These are phyloP conservation scores for Gymnarchus niloticus DNA, from an alignment of 2,113 vertebrate species.

Conservation along the genomic window DNA sequence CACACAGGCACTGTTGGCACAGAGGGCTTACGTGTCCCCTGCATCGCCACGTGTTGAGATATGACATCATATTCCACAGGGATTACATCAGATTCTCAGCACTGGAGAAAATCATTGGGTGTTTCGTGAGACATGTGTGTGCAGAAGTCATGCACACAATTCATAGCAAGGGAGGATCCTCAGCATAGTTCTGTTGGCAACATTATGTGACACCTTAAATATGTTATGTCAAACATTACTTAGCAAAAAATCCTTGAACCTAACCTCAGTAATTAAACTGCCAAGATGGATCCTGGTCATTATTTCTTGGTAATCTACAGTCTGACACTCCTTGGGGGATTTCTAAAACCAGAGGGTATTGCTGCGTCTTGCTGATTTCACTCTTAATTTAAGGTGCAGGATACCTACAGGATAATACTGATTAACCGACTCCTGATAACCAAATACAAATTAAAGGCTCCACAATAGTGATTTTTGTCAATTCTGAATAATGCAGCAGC, in stretches of 20 bases:
- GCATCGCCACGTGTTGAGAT: background rate
- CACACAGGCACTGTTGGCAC: background rate
- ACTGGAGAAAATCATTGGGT: too few relatives aligned
- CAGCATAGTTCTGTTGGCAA: background rate
- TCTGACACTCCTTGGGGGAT: background rate
- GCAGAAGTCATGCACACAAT: background rate
- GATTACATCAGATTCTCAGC: slow-evolving; percentile 12
- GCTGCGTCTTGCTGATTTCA: background rate
- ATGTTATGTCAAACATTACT: background rate
- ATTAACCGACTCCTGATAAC: background rate
- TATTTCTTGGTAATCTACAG: background rate
- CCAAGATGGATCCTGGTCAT: background rate
- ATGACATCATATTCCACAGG: background rate
- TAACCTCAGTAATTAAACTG: background rate
- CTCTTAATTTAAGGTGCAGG: background rate
- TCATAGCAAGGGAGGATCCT: background rate
- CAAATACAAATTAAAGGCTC: background rate
- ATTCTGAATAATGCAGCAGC: background rate
- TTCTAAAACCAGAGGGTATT: background rate
- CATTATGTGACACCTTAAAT: background rate
- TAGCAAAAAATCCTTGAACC: background rate
- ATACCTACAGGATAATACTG: background rate
- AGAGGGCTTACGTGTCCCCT: background rate
- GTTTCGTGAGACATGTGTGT: background rate
- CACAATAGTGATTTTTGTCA: background rate